Base-by-base conservation (phyloP, 2,888 invertebrate genomes). In the Spicauda simplicius region DNA sequence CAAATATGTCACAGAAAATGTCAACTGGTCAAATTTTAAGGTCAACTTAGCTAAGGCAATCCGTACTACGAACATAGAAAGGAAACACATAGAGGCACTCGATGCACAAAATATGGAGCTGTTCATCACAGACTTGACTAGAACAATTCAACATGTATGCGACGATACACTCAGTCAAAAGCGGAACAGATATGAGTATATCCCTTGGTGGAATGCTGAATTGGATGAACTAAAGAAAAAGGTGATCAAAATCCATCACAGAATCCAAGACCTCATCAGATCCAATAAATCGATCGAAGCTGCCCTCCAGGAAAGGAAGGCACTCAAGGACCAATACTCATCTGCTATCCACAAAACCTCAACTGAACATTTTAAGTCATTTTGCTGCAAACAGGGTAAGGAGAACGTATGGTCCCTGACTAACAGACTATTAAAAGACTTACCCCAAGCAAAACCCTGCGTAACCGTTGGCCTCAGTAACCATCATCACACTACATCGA, bases 321-420 rank as follows among this genome's bases (percentile, higher is more conserved):
- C 30, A 11, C 4, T 56, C 11, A 37, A 56, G 7, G 11, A 16
- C 1, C 33, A 33, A 37, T 56, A 56, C 11, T 16, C 56, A 3
- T 2, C 16, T 4, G 6, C 56, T 6, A 56, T 56, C 0, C 16
- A 5, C 4, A 33, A 33, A 8, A 18, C 37, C 3, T 56, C 56
- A 0, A 55, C 54, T 10, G 18, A 56, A 0, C 37, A 56, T 18
- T 57, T 56, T 18, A 8, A 33, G 0, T 0, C 33, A 16, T 56
- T 37, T n/a, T 56, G 56, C 33, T 37, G 11, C 14, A 2, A 5
- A 18, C 57, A 57, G 6, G 57, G 41, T 0, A 56, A 56, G 8
- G 56, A 56, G 4, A 56, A 56, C 16, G 56, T 56, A 0, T 56
- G 56, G 56, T 56, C 56, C 0, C 18, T 56, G 0, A 56, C 54